These are phyloP conservation scores for Thyatira batis DNA, from an alignment of 2,888 invertebrate genomes.

Conservation along the genomic window DNA sequence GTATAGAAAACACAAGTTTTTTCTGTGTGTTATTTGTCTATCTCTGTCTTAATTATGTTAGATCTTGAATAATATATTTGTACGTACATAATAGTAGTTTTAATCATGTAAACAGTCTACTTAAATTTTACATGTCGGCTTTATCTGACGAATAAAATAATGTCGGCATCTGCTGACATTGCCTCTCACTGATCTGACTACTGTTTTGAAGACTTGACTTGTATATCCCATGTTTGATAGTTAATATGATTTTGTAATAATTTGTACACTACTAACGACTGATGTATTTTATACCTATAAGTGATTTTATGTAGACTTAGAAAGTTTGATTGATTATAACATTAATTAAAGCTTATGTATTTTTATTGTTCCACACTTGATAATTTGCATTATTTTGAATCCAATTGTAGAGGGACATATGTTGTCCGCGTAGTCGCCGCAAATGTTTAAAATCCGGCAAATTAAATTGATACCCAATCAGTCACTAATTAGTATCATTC, in stretches of 20 bases:
- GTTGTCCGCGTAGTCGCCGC: not conserved
- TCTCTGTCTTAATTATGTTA: not conserved
- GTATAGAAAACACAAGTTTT: not conserved
- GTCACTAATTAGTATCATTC: too few relatives aligned
- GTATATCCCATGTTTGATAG: not conserved
- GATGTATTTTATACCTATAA: constrained; percentile 21
- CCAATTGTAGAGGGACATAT: too few relatives aligned
- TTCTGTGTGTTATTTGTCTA: too few relatives aligned
- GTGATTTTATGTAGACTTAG: constrained; percentile 16
- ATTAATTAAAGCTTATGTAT: constrained; percentile 4
- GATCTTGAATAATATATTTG: not conserved
- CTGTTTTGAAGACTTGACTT: not conserved
- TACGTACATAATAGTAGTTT: not conserved
- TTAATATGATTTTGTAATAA: constrained; percentile 6
- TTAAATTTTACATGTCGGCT: not conserved
- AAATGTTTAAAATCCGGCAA: not conserved
- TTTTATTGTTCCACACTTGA: too few relatives aligned
- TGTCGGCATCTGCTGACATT: not conserved
- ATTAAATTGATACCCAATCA: not conserved
- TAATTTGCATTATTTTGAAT: too few relatives aligned
- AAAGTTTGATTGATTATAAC: constrained; percentile 7
- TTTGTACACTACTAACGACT: constrained; percentile 16
- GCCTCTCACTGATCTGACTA: not conserved
- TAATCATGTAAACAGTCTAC: not conserved
- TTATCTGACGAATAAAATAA: not conserved